A percentile compares a stretch with the other conserved stretches of the same genome.
phyloP scores from a whole-genome alignment of 2,888 invertebrate species.

The Stenurella melanura region DNA sequence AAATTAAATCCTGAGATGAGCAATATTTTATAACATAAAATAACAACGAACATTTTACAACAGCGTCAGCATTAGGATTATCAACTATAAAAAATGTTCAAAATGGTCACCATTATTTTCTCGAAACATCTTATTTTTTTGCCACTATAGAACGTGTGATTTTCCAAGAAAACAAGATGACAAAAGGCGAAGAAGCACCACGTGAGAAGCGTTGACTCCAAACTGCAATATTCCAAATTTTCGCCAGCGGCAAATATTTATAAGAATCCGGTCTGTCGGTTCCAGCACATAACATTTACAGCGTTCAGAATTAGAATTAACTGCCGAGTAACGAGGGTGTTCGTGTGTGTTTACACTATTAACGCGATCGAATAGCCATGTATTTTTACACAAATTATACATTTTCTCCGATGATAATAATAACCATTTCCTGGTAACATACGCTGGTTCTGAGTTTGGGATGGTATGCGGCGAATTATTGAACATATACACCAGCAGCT shows the following conservation, averaged over 20 bases:
- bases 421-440: background rate
- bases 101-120: too few species aligned
- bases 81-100: too few species aligned
- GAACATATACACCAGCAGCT: background rate
- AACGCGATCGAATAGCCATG: background rate
- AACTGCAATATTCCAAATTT: background rate
- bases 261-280: background rate
- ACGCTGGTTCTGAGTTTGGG: background rate
- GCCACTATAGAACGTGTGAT: too few species aligned
- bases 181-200: too few species aligned
- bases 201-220: too few species aligned
- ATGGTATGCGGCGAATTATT: background rate
- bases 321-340: constrained; percentile 14
- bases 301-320: constrained; percentile 24
- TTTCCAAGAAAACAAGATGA: too few species aligned
- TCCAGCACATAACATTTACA: background rate
- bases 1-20: too few species aligned
- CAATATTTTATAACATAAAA: too few species aligned
- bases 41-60: too few species aligned
- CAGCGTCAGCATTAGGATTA: too few species aligned
- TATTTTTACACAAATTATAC: constrained; percentile 2
- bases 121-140: too few species aligned
- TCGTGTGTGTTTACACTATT: constrained; percentile 20
- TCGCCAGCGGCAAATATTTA: background rate
- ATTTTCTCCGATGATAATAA: background rate